Conservation (phyloP, 2,113 vertebrate species). For the Hylia prasina region DNA sequence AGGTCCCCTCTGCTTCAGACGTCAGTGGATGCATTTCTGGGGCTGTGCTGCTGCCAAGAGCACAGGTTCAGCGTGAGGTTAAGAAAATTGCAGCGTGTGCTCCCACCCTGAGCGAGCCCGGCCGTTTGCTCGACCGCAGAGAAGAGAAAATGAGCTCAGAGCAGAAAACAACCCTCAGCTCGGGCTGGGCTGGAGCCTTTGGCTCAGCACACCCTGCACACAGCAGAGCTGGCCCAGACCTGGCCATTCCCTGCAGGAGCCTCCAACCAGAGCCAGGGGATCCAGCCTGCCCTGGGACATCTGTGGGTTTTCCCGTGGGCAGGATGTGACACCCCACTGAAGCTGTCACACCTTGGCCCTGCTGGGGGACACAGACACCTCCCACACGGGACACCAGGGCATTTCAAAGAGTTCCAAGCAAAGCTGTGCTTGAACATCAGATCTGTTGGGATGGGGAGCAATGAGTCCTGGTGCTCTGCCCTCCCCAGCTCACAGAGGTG, state of each 20-base stretch:
- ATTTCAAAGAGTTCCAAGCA: not conserved
- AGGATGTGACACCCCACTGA: not conserved
- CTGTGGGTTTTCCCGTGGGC: not conserved
- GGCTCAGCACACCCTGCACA: not conserved
- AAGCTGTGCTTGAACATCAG: not conserved
- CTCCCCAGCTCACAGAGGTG: not conserved
- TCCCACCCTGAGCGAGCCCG: not conserved
- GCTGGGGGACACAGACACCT: not conserved
- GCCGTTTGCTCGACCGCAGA: not conserved
- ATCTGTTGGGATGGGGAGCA: not conserved
- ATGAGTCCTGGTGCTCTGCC: not conserved
- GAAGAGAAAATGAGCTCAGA: not conserved
- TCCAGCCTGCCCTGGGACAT: not conserved
- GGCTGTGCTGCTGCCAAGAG: slow-evolving; percentile 9
- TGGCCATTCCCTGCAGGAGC: not conserved
- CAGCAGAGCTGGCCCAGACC: not conserved
- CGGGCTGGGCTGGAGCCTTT: not conserved
- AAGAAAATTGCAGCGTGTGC: not conserved
- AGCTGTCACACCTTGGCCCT: not conserved
- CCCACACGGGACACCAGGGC: not conserved
- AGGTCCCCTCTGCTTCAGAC: not conserved
- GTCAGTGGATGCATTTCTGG: not conserved
- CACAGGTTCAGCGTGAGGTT: slow-evolving; percentile 30
- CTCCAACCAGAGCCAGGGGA: not conserved
- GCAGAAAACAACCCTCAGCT: not conserved